A percentile compares a stretch with the other conserved stretches of the same genome.
These are phyloP conservation scores for Heliconius ismenius DNA, from an alignment of 2,888 invertebrate species.

Conservation along the genomic window DNA sequence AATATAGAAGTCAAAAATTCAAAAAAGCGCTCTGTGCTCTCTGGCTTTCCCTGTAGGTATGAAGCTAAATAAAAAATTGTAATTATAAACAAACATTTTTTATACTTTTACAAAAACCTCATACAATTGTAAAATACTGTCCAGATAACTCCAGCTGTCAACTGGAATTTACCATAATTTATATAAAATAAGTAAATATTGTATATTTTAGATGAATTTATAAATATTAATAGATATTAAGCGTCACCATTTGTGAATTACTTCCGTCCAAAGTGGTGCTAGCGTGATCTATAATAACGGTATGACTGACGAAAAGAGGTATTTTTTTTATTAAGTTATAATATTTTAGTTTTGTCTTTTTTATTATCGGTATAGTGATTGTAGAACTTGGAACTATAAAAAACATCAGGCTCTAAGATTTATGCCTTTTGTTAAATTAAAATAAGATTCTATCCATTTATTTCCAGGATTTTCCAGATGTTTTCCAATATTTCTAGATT, in stretches of 20 bases:
- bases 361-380: slow-evolving; percentile 46
- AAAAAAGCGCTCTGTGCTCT: too few relatives aligned
- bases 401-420: not conserved
- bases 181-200: slow-evolving; percentile 19
- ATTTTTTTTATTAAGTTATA: slow-evolving; percentile 24
- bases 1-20: too few relatives aligned
- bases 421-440: not conserved
- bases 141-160: slow-evolving; percentile 6
- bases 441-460: not conserved
- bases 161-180: slow-evolving; percentile 24
- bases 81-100: not conserved
- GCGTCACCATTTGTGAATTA: slow-evolving; percentile 20
- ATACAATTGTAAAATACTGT: not conserved
- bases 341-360: slow-evolving; percentile 31
- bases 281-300: slow-evolving; percentile 29
- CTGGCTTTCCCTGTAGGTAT: too few relatives aligned
- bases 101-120: not conserved
- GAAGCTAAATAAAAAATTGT: not conserved
- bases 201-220: slow-evolving; percentile 33
- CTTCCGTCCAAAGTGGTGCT: slow-evolving; percentile 38
- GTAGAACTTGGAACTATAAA: not conserved
- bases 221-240: not conserved
- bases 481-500: not conserved
- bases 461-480: not conserved
- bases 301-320: slow-evolving; percentile 38